phyloP scores from a whole-genome alignment of 1,140 invertebrate genomes.

The Caenorhabditis tropicalis region DNA sequence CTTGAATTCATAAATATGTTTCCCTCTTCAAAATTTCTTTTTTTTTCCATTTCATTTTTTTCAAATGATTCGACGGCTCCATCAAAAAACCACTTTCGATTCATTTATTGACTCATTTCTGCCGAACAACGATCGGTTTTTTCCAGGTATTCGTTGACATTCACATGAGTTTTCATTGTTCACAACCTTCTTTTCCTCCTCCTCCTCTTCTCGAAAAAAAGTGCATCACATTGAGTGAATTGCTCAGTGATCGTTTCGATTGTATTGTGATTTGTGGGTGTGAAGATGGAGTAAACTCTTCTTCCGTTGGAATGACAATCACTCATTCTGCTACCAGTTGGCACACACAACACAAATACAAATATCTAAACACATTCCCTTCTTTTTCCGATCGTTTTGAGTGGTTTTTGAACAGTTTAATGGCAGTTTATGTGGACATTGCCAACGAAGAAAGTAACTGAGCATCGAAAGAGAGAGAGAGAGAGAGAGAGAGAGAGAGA shows the following conservation, averaged over 20 bases:
- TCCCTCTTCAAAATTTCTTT: background rate
- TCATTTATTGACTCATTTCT: constrained; percentile 13
- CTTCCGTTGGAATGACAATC: background rate
- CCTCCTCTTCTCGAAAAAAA: background rate
- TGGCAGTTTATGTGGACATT: background rate
- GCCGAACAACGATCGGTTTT: constrained; percentile 3
- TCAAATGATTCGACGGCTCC: background rate
- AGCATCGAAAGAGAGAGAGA: no score
- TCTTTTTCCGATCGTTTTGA: background rate
- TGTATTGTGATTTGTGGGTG: background rate
- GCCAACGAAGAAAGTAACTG: no score
- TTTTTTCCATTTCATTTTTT: background rate
- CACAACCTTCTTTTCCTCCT: background rate
- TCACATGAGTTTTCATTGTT: constrained; percentile 30
- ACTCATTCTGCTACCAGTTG: background rate
- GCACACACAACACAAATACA: background rate
- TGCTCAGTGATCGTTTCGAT: constrained; percentile 16
- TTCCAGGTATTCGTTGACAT: constrained; percentile 10
- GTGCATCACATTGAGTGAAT: background rate
- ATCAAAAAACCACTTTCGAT: background rate
- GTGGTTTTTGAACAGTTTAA: constrained; percentile 34
- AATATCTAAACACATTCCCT: constrained; percentile 33
- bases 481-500: background rate
- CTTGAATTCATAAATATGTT: no score
- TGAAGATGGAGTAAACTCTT: background rate